A percentile compares a stretch with the other conserved stretches of the same genome.
Evolutionary conservation across 2,888 invertebrate species (phyloP).

Genomic region (Arrhopalites spinosus): DNA sequence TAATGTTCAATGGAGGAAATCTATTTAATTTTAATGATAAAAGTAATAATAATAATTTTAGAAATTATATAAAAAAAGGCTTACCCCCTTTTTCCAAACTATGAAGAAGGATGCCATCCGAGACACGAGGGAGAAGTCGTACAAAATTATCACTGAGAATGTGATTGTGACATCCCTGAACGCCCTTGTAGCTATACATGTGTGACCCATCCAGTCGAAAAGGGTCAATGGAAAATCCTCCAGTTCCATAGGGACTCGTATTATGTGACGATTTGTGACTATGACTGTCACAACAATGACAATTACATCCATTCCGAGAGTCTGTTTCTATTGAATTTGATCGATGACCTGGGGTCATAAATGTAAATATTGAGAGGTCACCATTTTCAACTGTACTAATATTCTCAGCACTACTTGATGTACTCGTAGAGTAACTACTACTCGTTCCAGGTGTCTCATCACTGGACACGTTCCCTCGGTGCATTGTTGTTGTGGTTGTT

Average conservation of each 20-base stretch:
- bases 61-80: neutral
- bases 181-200: constrained; percentile 38
- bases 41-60: neutral
- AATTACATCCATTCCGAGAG: no score
- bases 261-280: neutral
- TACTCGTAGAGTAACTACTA: constrained; percentile 48
- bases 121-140: constrained; percentile 50
- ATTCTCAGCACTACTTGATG: constrained; percentile 52
- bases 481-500: constrained; percentile 20
- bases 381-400: constrained; percentile 52
- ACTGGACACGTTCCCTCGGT: constrained; percentile 19
- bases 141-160: constrained; percentile 33
- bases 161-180: constrained; percentile 35
- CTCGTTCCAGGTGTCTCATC: constrained; percentile 41
- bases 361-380: constrained; percentile 50
- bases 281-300: constrained; percentile 9
- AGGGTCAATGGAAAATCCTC: constrained; percentile 26
- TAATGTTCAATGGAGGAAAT: neutral
- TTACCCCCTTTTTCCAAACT: constrained; percentile 59
- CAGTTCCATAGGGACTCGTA: constrained; percentile 1
- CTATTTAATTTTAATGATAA: neutral
- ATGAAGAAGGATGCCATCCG: constrained; percentile 58
- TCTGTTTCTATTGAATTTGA: no score
- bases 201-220: constrained; percentile 35
- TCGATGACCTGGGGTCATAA: constrained; percentile 38